A percentile compares a stretch with the other conserved stretches of the same genome.
phyloP scores from a whole-genome alignment of 2,888 invertebrate genomes.

The Poecilobothrus nobilitatus region DNA sequence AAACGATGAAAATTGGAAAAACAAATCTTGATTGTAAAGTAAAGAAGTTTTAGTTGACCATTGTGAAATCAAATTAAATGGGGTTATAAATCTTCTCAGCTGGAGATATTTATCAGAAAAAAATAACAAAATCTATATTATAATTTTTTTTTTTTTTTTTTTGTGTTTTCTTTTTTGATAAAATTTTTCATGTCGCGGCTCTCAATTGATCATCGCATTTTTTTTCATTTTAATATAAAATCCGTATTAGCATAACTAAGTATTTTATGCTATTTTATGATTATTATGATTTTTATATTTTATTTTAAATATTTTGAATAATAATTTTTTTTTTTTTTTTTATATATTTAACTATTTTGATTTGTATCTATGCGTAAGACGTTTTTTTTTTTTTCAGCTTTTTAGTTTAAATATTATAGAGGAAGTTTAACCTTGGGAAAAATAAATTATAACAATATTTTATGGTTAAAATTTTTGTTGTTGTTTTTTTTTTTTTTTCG shows the following conservation, averaged over 20 bases:
- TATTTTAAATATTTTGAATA: not conserved
- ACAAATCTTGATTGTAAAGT: no score
- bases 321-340: no score
- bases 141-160: no score
- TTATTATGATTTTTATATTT: not conserved
- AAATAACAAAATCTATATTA: no score
- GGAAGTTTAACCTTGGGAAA: not conserved
- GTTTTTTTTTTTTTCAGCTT: no score
- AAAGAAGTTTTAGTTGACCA: no score
- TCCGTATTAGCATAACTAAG: not conserved
- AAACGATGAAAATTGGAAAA: no score
- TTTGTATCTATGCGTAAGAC: not conserved
- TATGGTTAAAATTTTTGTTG: not conserved
- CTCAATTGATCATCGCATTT: not conserved
- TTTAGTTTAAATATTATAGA: not conserved
- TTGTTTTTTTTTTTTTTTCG: no score
- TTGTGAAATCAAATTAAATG: no score
- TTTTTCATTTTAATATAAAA: not conserved
- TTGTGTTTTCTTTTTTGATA: not conserved
- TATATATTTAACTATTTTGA: not conserved
- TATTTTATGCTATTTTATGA: conserved; percentile 3
- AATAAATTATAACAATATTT: conserved; percentile 5
- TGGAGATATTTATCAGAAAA: not conserved
- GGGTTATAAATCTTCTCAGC: not conserved
- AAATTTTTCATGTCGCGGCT: not conserved